Percentiles rank a stretch among this genome's conserved stretches.
phyloP scores from a whole-genome alignment of 2,888 invertebrate genomes.

The Andrena haemorrhoa region DNA sequence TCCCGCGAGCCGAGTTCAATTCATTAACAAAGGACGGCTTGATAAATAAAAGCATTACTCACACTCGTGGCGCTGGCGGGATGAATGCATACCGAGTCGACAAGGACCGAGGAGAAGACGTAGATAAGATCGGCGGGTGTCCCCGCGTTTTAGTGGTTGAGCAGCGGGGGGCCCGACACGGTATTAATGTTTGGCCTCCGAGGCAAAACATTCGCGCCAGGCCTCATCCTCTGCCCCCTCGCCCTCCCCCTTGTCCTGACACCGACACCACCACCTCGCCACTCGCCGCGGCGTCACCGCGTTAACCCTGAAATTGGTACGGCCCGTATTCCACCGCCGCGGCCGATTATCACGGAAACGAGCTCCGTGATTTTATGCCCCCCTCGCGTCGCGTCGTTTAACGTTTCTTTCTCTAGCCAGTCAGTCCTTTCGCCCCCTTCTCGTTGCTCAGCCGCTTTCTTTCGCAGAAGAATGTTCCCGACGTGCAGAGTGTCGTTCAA shows the following conservation, averaged over 20 bases:
- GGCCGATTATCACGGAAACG: conserved; percentile 10
- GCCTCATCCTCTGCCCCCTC: conserved; percentile 46
- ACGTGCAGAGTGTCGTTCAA: conserved; percentile 97
- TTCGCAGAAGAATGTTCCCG: conserved; percentile 97
- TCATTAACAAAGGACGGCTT: conserved; percentile 84
- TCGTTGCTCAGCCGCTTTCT: conserved; percentile 20
- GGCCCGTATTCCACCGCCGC: conserved; percentile 20
- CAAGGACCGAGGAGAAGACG: conserved; percentile 82
- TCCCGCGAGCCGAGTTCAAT: conserved; percentile 76
- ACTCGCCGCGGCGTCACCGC: conserved; percentile 48
- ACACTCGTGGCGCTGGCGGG: conserved; percentile 80
- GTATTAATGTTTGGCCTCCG: conserved; percentile 84
- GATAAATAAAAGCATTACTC: conserved; percentile 85
- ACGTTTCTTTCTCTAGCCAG: too few species aligned
- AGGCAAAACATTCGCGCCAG: conserved; percentile 80
- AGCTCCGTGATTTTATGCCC: background rate
- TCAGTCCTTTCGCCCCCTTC: conserved; percentile 21
- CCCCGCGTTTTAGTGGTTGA: conserved; percentile 84
- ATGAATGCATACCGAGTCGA: conserved; percentile 84
- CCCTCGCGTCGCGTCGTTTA: background rate
- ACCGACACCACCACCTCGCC: conserved; percentile 10
- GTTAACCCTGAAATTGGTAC: conserved; percentile 65
- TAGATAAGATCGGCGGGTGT: conserved; percentile 85
- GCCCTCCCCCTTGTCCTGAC: background rate
- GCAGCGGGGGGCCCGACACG: conserved; percentile 84